phyloP scores from a whole-genome alignment of 2,113 vertebrate species.

The Chloebia gouldiae region DNA sequence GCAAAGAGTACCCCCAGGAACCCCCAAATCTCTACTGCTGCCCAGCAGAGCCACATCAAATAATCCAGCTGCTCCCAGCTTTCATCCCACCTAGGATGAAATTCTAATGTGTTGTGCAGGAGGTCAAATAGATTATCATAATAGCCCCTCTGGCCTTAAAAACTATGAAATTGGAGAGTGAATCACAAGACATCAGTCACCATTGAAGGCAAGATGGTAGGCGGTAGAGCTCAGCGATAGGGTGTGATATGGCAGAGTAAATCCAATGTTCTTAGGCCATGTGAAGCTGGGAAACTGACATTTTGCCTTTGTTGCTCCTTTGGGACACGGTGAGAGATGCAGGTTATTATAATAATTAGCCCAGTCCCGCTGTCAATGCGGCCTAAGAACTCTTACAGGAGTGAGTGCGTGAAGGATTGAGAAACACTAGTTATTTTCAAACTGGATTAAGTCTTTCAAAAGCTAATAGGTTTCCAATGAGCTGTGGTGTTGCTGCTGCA shows the following conservation, averaged over 20 bases:
- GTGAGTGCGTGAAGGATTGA: slow-evolving; percentile 40
- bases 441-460: slow-evolving; percentile 78
- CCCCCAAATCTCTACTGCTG: not conserved
- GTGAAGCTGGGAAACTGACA: slow-evolving; percentile 51
- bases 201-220: not conserved
- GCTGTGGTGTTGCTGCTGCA: slow-evolving; percentile 74
- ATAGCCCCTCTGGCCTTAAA: slow-evolving; percentile 25
- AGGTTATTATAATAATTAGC: slow-evolving; percentile 34
- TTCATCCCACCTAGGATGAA: slow-evolving; percentile 2
- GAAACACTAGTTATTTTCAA: slow-evolving; percentile 73
- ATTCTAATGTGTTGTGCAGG: not conserved
- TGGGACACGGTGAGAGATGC: not conserved
- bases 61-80: slow-evolving; percentile 13
- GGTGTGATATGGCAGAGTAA: not conserved
- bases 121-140: slow-evolving; percentile 47
- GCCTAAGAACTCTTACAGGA: not conserved
- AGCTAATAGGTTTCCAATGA: slow-evolving; percentile 82
- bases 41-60: not conserved
- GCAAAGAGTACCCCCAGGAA: not conserved
- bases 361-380: not conserved
- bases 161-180: slow-evolving; percentile 26
- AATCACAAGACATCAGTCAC: not conserved
- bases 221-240: not conserved
- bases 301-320: slow-evolving; percentile 51
- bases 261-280: slow-evolving; percentile 5